Percentiles rank a stretch among this genome's conserved stretches.
phyloP scores from a whole-genome alignment of 2,797 vertebrate species.

The Premnoplex brunnescens region DNA sequence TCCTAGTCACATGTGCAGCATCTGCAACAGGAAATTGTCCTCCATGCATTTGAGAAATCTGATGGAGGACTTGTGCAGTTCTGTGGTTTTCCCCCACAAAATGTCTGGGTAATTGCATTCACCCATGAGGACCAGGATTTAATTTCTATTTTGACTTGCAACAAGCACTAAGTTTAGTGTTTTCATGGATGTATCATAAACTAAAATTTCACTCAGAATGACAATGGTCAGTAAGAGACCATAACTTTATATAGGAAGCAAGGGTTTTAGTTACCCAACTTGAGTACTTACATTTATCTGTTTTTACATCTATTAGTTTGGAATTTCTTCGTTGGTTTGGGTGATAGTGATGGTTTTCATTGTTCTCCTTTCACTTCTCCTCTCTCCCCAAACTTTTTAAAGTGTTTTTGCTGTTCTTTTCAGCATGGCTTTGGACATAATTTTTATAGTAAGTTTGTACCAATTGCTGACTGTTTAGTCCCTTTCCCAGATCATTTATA shows the following conservation, averaged over 20 bases:
- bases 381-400: not conserved
- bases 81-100: not conserved
- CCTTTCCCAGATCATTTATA: not conserved
- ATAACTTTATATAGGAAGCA: not conserved
- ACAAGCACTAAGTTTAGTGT: not conserved
- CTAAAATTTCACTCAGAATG: not conserved
- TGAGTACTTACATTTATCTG: not conserved
- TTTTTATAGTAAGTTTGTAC: not conserved
- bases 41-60: not conserved
- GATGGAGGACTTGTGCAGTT: not conserved
- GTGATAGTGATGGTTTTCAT: fast-evolving
- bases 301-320: not conserved
- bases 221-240: not conserved
- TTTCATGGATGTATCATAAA: not conserved
- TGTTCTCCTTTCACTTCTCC: not conserved
- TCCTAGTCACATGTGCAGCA: not conserved
- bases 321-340: not conserved
- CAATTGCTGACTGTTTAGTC: not conserved
- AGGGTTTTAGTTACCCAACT: not conserved
- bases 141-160: not conserved
- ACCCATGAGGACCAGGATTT: not conserved
- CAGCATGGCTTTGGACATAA: not conserved
- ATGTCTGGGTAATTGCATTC: not conserved
- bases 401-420: not conserved
- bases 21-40: not conserved